Evolutionary conservation across 2,797 vertebrate species (phyloP), one percentile per base, ranked within the genome.

Genomic region (Glyptemys insculpta): DNA sequence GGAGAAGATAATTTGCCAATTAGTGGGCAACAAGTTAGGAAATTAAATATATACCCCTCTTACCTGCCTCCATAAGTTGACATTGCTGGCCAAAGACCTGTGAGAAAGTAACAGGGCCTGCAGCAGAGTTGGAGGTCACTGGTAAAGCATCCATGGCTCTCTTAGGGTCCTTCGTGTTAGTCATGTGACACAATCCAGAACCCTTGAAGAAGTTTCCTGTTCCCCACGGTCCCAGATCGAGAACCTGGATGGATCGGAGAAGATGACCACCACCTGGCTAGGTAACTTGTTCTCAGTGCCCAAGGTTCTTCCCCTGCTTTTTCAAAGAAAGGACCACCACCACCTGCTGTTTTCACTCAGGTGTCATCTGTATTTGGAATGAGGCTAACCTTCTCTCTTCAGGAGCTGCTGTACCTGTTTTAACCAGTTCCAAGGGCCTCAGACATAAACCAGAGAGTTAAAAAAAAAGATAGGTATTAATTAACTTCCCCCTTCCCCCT

Each of bases 1-100:
- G 68, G 68, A 72, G 37, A 72, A 41, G 37, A 41, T 72, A 25
- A 41, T 62, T 62, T 62, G 59, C 31, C 31, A 62, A 14, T 12
- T 37, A 12, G 21, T 41, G 68, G 68, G 68, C 37, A 8, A 25
- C 19, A 72, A 72, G 37, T 72, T 23, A 72, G 37, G 19, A 72
- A n/a, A 19, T 72, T 23, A 72, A 72, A 37, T 23, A 41, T 72
- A 72, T 41, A 41, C 1, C 12, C 12, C 82, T 31, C 98, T 97
- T 98, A 99, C 98, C 98, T 98, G 98, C 98, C 91, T 98, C 98
- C 98, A 99, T 98, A 3, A 98, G 98, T 93, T 98, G 98, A 89
- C 98, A 98, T 91, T 99, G 98, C 94, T 98, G 98, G 6, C 98
- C 98, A 0, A 99, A 98, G 23, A 98, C 98, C 2, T 98, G 98